Conservation (phyloP, 2,797 vertebrate genomes). For the Microctenopoma lineatum region DNA sequence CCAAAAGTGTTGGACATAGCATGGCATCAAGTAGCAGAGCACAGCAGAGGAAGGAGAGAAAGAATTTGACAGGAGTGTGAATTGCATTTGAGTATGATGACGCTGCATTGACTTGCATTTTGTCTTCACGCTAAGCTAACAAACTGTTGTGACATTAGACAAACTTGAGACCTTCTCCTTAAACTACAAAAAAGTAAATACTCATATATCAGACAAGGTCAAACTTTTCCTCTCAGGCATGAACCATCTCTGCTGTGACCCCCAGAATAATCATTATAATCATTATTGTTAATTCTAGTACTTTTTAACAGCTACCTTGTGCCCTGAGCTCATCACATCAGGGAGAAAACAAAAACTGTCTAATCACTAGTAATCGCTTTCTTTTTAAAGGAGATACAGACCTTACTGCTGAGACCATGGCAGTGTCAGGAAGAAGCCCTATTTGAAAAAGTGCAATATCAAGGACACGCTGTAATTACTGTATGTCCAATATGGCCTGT, state of each 20-base stretch:
- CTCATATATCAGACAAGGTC: constrained; percentile 19
- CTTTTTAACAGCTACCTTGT: constrained; percentile 4
- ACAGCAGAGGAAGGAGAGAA: too few relatives aligned
- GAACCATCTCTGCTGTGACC: neutral
- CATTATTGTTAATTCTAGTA: constrained; percentile 10
- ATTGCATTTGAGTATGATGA: too few relatives aligned
- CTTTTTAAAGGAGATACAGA: constrained; percentile 21
- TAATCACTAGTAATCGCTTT: constrained; percentile 40
- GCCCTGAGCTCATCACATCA: constrained; percentile 4
- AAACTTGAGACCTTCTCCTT: neutral
- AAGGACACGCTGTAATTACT: constrained; percentile 68
- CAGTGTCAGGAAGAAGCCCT: constrained; percentile 46
- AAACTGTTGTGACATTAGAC: neutral
- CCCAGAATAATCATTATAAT: neutral
- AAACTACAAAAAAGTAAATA: constrained; percentile 3
- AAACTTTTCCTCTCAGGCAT: constrained; percentile 1
- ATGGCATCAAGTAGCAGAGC: too few relatives aligned
- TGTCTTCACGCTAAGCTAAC: constrained; percentile 10
- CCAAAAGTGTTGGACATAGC: too few relatives aligned
- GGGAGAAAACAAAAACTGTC: constrained; percentile 22
- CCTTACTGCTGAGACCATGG: neutral
- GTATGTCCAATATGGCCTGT: constrained; percentile 51
- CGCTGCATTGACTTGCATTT: too few relatives aligned
- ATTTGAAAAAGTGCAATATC: constrained; percentile 56
- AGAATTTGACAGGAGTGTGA: too few relatives aligned